These are phyloP conservation scores for Notothenia coriiceps DNA, from an alignment of 2,113 vertebrate species.

Conservation along the genomic window DNA sequence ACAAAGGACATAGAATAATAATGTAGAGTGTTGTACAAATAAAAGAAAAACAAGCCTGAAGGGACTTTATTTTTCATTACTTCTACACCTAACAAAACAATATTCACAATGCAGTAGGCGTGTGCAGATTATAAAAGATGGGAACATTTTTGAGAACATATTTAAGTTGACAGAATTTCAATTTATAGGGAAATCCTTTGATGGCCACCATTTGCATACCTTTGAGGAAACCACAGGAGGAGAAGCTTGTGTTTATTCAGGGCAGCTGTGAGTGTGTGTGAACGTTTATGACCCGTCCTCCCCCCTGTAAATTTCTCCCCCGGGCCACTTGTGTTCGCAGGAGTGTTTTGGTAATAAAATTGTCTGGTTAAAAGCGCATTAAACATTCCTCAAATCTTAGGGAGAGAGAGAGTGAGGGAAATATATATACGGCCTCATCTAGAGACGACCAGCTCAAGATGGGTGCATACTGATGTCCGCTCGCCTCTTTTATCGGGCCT, in stretches of 20 bases:
- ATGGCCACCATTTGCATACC: not conserved
- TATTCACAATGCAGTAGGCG: not conserved
- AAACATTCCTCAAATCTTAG: constrained; percentile 48
- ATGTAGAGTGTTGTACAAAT: not conserved
- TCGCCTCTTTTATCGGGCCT: constrained; percentile 39
- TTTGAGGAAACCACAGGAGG: constrained; percentile 13
- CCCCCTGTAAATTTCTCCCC: constrained; percentile 33
- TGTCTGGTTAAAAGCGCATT: constrained; percentile 61
- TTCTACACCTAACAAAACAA: not conserved
- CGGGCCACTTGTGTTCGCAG: constrained; percentile 16
- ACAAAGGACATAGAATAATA: not conserved
- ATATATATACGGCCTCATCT: constrained; percentile 47
- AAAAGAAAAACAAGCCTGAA: not conserved
- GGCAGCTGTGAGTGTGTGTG: constrained; percentile 22
- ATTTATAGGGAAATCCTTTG: constrained; percentile 3
- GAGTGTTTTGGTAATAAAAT: constrained; percentile 58
- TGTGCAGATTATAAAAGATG: not conserved
- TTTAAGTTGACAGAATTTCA: not conserved
- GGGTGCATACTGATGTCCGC: constrained; percentile 62
- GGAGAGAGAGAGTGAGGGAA: constrained; percentile 14
- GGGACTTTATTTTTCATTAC: not conserved
- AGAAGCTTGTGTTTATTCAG: constrained; percentile 18
- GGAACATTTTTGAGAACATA: not conserved
- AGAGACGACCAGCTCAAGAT: constrained; percentile 31
- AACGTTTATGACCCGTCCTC: constrained; percentile 45